A percentile compares a stretch with the other conserved stretches of the same genome.
Evolutionary conservation across 2,113 vertebrate species (phyloP).

Genomic region (Grallaria varia): DNA sequence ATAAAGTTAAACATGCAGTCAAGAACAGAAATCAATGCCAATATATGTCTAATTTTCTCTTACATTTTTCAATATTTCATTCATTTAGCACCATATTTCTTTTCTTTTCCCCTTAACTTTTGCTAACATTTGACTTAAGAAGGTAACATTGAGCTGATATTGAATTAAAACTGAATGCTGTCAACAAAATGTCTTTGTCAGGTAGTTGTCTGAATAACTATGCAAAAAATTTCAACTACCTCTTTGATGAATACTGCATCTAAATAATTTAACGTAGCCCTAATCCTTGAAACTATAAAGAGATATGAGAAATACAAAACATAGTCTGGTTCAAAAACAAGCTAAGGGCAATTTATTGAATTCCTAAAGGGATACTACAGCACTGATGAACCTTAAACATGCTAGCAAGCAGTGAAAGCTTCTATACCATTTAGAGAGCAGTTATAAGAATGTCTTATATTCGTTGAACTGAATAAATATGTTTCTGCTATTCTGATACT

Average conservation of each 20-base stretch:
- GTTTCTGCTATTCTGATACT: background rate
- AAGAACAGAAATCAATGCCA: background rate
- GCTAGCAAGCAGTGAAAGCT: background rate
- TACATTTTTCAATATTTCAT: background rate
- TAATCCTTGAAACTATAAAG: conserved; percentile 12
- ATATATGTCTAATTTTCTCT: background rate
- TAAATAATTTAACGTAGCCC: conserved; percentile 37
- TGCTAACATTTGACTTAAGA: background rate
- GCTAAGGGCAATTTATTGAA: background rate
- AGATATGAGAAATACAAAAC: background rate
- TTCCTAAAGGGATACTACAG: background rate
- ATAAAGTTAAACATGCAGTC: background rate
- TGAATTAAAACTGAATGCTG: background rate
- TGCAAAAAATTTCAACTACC: background rate
- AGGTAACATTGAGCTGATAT: background rate
- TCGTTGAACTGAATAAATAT: background rate
- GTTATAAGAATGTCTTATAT: background rate
- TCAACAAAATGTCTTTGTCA: background rate
- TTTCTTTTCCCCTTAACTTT: background rate
- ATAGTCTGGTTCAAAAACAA: background rate
- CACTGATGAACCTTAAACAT: background rate
- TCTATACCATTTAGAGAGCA: background rate
- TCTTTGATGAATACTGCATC: background rate
- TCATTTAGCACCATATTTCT: background rate
- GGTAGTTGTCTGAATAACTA: background rate